Conservation (phyloP, 2,113 vertebrate genomes). For the Phasianus colchicus region DNA sequence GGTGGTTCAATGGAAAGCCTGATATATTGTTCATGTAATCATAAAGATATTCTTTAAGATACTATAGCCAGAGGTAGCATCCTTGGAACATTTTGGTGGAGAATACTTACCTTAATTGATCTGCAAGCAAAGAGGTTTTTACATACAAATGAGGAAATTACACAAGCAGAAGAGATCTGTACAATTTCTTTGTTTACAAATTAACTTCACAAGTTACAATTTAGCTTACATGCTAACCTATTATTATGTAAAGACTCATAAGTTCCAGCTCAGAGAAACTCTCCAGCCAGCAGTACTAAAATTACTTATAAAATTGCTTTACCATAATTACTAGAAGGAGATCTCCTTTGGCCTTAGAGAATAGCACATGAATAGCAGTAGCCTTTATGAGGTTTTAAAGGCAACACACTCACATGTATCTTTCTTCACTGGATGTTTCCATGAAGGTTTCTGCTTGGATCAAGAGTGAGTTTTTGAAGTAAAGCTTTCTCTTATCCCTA, state of each 20-base stretch:
- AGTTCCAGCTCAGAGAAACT: conserved; percentile 2
- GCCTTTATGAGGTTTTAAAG: background rate
- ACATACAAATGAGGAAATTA: background rate
- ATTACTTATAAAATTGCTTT: background rate
- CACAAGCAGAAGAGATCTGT: background rate
- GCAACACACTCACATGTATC: background rate
- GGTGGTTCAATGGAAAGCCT: background rate
- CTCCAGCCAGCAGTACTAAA: background rate
- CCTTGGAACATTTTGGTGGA: background rate
- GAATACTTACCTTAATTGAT: background rate
- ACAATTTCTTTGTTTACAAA: background rate
- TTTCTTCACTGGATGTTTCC: background rate
- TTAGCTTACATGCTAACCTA: background rate
- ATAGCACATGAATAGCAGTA: background rate
- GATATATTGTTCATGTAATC: background rate
- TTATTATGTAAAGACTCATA: background rate
- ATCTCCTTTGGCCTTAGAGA: background rate
- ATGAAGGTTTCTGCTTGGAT: background rate
- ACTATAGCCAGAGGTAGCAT: background rate
- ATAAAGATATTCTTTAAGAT: background rate
- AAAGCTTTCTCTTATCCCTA: background rate
- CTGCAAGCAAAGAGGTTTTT: background rate
- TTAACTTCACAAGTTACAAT: background rate
- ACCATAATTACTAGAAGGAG: background rate
- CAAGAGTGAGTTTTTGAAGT: background rate